phyloP scores from a whole-genome alignment of 2,888 invertebrate species.

The Spatulosminthurus flaviceps region DNA sequence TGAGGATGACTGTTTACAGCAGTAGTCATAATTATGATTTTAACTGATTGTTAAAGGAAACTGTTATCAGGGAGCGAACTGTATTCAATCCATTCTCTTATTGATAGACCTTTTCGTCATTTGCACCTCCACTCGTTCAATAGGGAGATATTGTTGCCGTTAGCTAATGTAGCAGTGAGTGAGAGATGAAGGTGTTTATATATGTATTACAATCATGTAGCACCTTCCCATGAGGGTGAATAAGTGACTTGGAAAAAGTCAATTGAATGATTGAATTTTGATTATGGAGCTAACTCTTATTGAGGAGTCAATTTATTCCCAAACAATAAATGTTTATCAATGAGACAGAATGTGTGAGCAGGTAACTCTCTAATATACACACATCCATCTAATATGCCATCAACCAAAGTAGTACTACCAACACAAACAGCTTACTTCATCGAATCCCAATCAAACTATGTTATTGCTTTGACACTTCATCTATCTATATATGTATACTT shows the following conservation, averaged over 20 bases:
- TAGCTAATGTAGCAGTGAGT: too few relatives aligned
- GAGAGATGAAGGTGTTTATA: too few relatives aligned
- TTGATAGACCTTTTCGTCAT: slow-evolving; percentile 12
- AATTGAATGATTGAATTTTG: slow-evolving; percentile 21
- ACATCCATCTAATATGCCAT: not conserved
- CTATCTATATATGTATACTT: too few relatives aligned
- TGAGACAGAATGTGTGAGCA: slow-evolving; percentile 32
- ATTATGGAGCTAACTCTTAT: slow-evolving; percentile 15
- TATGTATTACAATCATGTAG: too few relatives aligned
- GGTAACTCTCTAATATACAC: slow-evolving; percentile 4
- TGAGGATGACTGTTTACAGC: slow-evolving; percentile 3
- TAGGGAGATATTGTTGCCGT: not conserved
- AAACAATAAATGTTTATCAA: slow-evolving; percentile 44
- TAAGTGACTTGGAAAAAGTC: not conserved
- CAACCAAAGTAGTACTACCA: slow-evolving; percentile 3
- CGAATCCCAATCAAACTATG: slow-evolving; percentile 29
- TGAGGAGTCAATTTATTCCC: slow-evolving; percentile 37
- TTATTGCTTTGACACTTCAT: not conserved
- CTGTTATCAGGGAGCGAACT: not conserved
- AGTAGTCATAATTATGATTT: not conserved
- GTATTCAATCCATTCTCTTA: not conserved
- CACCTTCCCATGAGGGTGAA: not conserved
- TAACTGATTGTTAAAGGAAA: not conserved
- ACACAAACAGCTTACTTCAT: slow-evolving; percentile 33
- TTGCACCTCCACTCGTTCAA: not conserved